phyloP scores from a whole-genome alignment of 1,140 invertebrate genomes.

The Carposina sasakii region DNA sequence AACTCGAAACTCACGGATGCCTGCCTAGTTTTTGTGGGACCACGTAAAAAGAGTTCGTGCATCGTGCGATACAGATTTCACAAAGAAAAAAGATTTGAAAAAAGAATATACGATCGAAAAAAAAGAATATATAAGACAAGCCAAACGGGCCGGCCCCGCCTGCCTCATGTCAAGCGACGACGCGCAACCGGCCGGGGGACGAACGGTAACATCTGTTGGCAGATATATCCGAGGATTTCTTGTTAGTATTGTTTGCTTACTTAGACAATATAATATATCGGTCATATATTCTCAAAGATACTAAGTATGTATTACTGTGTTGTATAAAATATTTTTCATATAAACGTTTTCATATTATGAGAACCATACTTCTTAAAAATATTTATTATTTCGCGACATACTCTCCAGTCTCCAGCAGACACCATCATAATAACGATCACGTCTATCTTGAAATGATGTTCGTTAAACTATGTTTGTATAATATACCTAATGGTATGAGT shows the following conservation, averaged over 20 bases:
- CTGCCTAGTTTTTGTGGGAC: constrained; percentile 22
- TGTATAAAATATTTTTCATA: no score
- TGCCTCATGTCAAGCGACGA: constrained; percentile 33
- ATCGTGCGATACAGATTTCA: constrained; percentile 55
- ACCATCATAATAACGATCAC: no score
- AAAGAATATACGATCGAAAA: constrained; percentile 26
- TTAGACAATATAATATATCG: neutral
- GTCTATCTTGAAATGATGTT: no score
- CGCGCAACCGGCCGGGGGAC: neutral
- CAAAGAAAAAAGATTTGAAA: constrained; percentile 31
- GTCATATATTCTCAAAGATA: no score
- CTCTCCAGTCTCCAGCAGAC: no score
- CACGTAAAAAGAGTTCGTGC: constrained; percentile 35
- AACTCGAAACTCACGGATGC: constrained; percentile 13
- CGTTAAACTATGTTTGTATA: no score
- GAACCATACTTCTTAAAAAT: no score
- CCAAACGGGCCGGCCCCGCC: constrained; percentile 28
- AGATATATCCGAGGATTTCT: constrained; percentile 14
- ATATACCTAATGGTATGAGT: no score
- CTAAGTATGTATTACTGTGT: no score
- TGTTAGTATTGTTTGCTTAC: neutral
- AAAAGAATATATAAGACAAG: no score
- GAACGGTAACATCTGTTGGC: constrained; percentile 11
- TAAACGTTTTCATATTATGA: no score
- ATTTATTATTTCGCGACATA: no score